These are phyloP conservation scores for Antrozous pallidus DNA, from an alignment of 2,797 vertebrate genomes.

Conservation along the genomic window DNA sequence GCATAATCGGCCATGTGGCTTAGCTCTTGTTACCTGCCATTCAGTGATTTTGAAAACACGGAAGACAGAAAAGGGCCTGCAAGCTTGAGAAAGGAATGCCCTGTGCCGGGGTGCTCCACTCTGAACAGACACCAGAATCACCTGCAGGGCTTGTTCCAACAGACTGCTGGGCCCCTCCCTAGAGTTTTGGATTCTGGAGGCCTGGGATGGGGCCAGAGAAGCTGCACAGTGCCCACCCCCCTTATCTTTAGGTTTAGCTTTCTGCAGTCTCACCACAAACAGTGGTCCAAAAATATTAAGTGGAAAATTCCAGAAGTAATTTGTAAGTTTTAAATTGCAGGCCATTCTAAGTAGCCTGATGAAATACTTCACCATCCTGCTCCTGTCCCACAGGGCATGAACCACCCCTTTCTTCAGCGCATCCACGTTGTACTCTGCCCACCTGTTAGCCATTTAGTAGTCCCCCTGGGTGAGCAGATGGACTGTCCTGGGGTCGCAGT, in stretches of 20 bases:
- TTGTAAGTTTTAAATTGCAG: background rate
- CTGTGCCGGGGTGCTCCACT: background rate
- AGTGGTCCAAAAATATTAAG: background rate
- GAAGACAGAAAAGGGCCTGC: background rate
- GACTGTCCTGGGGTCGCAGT: background rate
- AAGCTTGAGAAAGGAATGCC: background rate
- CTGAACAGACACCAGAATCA: background rate
- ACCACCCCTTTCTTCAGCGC: background rate
- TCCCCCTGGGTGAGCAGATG: background rate
- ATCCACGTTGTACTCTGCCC: background rate
- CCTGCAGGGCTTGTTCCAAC: background rate
- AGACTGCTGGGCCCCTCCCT: background rate
- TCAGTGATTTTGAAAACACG: background rate
- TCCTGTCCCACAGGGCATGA: background rate
- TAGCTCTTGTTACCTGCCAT: background rate
- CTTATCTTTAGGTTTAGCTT: background rate
- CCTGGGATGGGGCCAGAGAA: background rate
- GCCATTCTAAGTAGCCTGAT: background rate
- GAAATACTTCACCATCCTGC: no score
- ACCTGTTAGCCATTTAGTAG: background rate
- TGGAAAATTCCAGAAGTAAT: background rate
- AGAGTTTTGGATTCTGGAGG: background rate
- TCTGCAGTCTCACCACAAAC: background rate
- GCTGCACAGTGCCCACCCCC: background rate
- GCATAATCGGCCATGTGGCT: background rate